Evolutionary conservation across 2,797 vertebrate genomes (phyloP), one percentile per base, ranked within the genome.

Genomic region (Sparidentex hasta): DNA sequence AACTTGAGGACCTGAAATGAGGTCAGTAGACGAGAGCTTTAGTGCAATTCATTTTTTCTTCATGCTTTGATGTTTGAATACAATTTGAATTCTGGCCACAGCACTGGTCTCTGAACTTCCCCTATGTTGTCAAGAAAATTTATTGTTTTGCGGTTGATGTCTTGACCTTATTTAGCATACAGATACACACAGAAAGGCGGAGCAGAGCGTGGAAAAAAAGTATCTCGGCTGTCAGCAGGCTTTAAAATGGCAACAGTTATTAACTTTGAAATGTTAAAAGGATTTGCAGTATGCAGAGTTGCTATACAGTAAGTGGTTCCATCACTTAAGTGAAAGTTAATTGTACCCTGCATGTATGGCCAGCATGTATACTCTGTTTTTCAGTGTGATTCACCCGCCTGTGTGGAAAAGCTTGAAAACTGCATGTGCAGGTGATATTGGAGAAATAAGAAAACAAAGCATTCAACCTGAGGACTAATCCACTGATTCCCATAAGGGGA

Each of bases 251-350:
- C 71, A 87, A 77, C 76, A 73, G 75, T 84, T 88, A 88, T 88
- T 87, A 86, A 81, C 79, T 82, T 77, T 88, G 79, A 90, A 90
- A 88, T 86, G 85, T 87, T 86, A 90, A 91, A 92, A 92, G 83
- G 78, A 71, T 79, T 83, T 65, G 11, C 43, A 65, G 65, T 67
- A 64, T 74, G 79, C 9, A 18, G 64, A 79, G 52, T 58, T 82
- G 80, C 75, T 65, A 62, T 84, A 76, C 77, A 71, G 79, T 82
- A 83, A 91, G 82, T 85, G 82, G 74, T 74, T 87, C 82, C 76
- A 85, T 89, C 69, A 68, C 78, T 86, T 89, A 82, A 85, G 79
- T 72, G 78, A 81, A 85, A 82, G 62, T 79, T 90, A 90, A 91
- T 87, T 88, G 83, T 55, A 87, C 65, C 78, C 65, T 81, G 73